These are phyloP conservation scores for Onychorhynchus coronatus DNA, from an alignment of 2,113 vertebrate genomes.

Conservation along the genomic window DNA sequence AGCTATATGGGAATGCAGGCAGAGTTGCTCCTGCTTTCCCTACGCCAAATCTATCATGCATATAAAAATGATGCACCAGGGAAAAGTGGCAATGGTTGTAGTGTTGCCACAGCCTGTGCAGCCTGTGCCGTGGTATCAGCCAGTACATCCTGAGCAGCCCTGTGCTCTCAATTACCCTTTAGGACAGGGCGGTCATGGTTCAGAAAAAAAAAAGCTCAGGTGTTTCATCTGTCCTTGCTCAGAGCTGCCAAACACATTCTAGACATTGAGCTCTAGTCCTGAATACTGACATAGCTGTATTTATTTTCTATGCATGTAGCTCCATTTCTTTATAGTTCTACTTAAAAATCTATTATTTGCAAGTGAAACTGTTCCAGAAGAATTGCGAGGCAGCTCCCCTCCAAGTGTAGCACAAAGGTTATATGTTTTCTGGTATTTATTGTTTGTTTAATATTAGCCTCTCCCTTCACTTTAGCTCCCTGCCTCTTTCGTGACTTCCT, in stretches of 20 bases:
- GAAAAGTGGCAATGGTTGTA: background rate
- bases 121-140: background rate
- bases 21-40: background rate
- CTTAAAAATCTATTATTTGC: background rate
- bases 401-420: background rate
- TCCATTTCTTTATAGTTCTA: background rate
- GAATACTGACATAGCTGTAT: background rate
- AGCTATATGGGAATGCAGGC: background rate
- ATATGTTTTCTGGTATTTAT: background rate
- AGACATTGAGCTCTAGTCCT: background rate
- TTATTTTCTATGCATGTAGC: background rate
- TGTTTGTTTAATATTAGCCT: background rate
- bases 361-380: background rate
- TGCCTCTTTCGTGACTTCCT: background rate
- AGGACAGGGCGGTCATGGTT: rapidly evolving
- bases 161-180: background rate
- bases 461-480: background rate
- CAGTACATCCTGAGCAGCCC: background rate
- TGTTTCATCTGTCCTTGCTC: background rate
- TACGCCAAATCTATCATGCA: background rate
- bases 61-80: background rate
- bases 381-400: background rate
- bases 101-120: background rate
- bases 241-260: background rate
- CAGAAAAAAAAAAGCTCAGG: background rate